Evolutionary conservation across 53 echinoderm and acorn worm species (phyloP).

Genomic region (Hippasteria phrygiana): DNA sequence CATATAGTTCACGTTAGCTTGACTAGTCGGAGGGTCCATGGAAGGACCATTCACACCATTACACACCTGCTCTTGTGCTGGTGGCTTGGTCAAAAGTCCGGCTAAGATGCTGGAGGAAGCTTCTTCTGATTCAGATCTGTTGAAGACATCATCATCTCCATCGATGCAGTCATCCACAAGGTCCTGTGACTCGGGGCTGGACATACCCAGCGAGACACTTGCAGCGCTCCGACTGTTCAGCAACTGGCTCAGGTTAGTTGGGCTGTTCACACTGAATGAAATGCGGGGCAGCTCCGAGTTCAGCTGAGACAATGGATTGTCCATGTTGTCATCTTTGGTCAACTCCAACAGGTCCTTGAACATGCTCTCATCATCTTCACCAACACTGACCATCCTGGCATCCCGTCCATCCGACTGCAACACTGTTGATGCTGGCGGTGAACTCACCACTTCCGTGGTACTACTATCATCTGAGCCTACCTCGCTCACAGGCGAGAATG

Average conservation of each 20-base stretch:
- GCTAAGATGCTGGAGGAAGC: conserved; percentile 56
- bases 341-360: conserved; percentile 80
- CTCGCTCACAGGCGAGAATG: conserved; percentile 88
- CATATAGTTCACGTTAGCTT: conserved; percentile 23
- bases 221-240: conserved; percentile 73
- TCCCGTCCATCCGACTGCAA: background rate
- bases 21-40: conserved; percentile 34
- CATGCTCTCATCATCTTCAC: conserved; percentile 75
- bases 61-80: background rate
- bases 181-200: conserved; percentile 66
- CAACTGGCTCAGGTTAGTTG: conserved; percentile 78
- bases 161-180: conserved; percentile 50
- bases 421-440: conserved; percentile 65
- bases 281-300: conserved; percentile 42
- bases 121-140: background rate
- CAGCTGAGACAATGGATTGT: conserved; percentile 40
- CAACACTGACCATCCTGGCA: conserved; percentile 47
- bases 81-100: conserved; percentile 32
- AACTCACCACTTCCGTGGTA: conserved; percentile 67
- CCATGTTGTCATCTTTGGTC: conserved; percentile 73
- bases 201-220: conserved; percentile 52
- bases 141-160: conserved; percentile 71
- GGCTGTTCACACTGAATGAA: conserved; percentile 80
- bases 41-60: background rate
- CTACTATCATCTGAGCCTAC: conserved; percentile 74